Evolutionary conservation across 2,797 vertebrate species (phyloP).

Genomic region (Lacerta bilineata): DNA sequence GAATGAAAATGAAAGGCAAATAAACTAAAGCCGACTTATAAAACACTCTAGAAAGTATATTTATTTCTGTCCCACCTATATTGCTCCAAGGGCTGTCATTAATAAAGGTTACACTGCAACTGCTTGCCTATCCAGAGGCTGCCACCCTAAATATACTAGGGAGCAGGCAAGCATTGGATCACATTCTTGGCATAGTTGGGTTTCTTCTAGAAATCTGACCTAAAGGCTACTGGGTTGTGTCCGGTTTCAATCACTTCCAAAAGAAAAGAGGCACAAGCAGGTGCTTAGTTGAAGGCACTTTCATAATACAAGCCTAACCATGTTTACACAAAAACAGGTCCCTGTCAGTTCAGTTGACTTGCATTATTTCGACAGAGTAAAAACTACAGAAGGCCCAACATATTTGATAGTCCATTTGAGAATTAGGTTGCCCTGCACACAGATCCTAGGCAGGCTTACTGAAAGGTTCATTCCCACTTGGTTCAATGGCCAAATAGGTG

Average conservation of each 20-base stretch:
- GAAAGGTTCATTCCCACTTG: neutral
- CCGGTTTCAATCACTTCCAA: constrained; percentile 25
- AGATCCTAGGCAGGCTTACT: too few relatives aligned
- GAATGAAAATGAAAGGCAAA: constrained; percentile 42
- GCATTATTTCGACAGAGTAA: neutral
- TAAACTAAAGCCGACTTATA: constrained; percentile 35
- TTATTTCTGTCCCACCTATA: constrained; percentile 13
- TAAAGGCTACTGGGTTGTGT: neutral
- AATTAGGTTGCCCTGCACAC: neutral
- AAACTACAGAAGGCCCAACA: neutral
- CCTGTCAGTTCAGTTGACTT: neutral
- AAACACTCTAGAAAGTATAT: neutral
- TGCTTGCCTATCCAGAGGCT: neutral
- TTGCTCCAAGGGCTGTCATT: neutral
- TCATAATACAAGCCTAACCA: too few relatives aligned
- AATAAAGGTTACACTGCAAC: neutral
- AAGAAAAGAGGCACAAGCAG: neutral
- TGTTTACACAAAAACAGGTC: neutral
- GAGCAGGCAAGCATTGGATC: neutral
- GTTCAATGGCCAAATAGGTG: neutral
- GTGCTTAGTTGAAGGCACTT: neutral
- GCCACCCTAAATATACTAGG: neutral
- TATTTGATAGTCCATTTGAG: neutral
- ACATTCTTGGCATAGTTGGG: neutral
- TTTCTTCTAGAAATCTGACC: neutral